These are phyloP conservation scores for Gracilinanus agilis DNA, from an alignment of 2,113 vertebrate genomes.

Conservation along the genomic window DNA sequence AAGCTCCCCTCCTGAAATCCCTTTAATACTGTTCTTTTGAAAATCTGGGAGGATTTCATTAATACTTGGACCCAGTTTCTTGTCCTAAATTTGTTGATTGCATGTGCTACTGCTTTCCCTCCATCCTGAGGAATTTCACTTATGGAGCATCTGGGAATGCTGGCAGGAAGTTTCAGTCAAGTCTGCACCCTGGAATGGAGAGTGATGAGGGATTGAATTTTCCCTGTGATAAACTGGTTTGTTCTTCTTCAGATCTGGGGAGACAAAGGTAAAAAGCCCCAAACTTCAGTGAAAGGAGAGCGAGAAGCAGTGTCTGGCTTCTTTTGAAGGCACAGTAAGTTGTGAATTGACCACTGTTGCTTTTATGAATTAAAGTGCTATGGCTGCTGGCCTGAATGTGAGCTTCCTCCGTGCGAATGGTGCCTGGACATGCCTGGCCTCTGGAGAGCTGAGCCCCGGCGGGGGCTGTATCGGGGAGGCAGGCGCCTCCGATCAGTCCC, in stretches of 20 bases:
- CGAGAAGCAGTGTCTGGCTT: conserved; percentile 5
- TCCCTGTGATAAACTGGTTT: conserved; percentile 17
- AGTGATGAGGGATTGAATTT: neutral
- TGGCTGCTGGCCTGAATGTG: neutral
- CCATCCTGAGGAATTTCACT: neutral
- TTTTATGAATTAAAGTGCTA: conserved; percentile 57
- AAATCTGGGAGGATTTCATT: conserved; percentile 6
- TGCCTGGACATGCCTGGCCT: conserved; percentile 3
- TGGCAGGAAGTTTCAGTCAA: neutral
- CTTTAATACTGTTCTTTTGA: conserved; percentile 29
- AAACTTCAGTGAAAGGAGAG: neutral
- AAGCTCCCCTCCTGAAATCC: neutral
- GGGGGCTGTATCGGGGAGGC: no score
- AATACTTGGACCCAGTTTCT: conserved; percentile 23
- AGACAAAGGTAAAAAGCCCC: conserved; percentile 30
- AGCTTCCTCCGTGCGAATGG: neutral
- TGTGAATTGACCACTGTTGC: rapidly evolving
- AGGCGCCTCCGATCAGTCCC: neutral
- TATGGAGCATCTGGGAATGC: conserved; percentile 49
- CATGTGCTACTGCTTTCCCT: conserved; percentile 45
- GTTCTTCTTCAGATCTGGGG: conserved; percentile 9
- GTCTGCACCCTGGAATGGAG: neutral
- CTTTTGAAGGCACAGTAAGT: conserved; percentile 11
- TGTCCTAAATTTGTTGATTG: conserved; percentile 60
- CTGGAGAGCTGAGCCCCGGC: conserved; percentile 1